These are phyloP conservation scores for Cyanoderma ruficeps DNA, from an alignment of 2,113 vertebrate genomes.

Conservation along the genomic window DNA sequence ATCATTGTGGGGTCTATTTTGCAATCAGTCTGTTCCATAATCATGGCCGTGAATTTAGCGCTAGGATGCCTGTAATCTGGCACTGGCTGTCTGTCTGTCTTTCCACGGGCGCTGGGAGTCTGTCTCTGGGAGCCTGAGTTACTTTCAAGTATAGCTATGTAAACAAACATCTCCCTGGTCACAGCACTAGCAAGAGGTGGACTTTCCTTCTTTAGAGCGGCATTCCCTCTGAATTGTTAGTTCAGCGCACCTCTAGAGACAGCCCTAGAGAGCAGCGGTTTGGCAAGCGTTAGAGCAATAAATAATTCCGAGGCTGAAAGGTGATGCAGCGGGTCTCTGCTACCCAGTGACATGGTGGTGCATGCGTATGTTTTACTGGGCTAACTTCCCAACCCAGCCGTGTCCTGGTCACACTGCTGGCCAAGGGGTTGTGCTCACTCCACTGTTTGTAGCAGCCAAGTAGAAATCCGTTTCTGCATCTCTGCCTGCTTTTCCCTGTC, in stretches of 20 bases:
- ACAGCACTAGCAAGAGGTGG: neutral
- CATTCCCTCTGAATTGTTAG: conserved; percentile 34
- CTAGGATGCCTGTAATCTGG: neutral
- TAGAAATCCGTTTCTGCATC: neutral
- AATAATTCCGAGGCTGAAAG: neutral
- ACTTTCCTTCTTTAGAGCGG: neutral
- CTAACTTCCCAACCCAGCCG: neutral
- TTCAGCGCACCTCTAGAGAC: neutral
- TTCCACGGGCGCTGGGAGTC: neutral
- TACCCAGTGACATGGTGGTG: neutral
- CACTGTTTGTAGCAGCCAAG: neutral
- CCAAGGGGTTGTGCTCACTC: neutral
- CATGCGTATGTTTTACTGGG: neutral
- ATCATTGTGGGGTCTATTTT: conserved; percentile 15
- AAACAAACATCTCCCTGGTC: neutral
- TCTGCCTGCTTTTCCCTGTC: neutral
- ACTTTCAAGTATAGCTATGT: neutral
- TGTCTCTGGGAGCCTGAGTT: neutral
- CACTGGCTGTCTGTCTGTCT: neutral
- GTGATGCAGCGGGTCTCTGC: neutral
- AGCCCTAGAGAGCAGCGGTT: conserved; percentile 16
- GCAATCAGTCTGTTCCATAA: neutral
- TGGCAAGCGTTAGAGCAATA: neutral
- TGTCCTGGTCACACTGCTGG: neutral
- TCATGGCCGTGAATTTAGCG: neutral